Evolutionary conservation across 2,888 invertebrate species (phyloP).

Genomic region (Himalopsyche kuldschensis): DNA sequence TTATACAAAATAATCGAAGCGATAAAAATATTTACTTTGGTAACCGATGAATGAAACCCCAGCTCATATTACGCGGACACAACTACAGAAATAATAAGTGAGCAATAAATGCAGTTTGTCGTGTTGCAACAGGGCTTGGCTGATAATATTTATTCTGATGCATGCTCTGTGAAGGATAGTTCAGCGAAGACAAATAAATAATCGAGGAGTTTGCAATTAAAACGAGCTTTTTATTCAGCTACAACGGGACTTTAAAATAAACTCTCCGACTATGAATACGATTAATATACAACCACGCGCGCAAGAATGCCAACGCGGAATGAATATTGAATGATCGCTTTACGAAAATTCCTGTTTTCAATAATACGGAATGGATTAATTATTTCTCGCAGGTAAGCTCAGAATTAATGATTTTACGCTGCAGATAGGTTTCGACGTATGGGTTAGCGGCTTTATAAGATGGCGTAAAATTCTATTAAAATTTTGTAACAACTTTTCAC

Average conservation of each 20-base stretch:
- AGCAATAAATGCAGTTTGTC: background rate
- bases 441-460: no score
- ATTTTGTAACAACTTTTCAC: no score
- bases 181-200: background rate
- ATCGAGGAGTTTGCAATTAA: background rate
- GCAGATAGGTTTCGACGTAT: no score
- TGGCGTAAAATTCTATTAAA: no score
- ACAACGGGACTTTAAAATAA: background rate
- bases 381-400: no score
- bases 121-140: conserved; percentile 6
- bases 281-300: background rate
- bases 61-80: background rate
- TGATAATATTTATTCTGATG: conserved; percentile 1
- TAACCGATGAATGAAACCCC: no score
- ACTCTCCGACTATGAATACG: background rate
- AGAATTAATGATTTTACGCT: no score
- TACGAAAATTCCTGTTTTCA: no score
- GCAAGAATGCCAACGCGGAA: background rate
- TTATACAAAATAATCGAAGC: no score
- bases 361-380: no score
- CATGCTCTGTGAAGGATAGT: background rate
- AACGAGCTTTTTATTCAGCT: background rate
- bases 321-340: background rate
- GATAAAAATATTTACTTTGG: no score
- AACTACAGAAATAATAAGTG: background rate